Percentiles rank a stretch among this genome's conserved stretches.
phyloP scores from a whole-genome alignment of 37 sponge, comb jelly and placozoan genomes.

The Ephydatia muelleri region DNA sequence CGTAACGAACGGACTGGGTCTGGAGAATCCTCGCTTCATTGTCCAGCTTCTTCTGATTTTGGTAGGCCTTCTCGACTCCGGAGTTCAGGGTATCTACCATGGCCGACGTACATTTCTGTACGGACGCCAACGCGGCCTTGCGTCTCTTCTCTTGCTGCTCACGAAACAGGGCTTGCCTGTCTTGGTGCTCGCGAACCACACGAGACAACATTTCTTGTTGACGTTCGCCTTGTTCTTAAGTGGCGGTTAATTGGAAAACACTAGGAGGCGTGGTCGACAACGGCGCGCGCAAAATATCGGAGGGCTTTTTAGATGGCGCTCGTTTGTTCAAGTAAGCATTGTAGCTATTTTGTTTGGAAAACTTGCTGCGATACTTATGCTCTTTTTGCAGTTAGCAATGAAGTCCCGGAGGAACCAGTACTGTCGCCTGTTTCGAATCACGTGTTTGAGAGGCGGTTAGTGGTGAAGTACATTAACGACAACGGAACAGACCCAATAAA shows the following conservation, averaged over 20 bases:
- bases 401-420: slow-evolving; percentile 97
- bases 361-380: neutral
- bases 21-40: slow-evolving; percentile 78
- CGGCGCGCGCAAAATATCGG: neutral
- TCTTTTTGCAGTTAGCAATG: slow-evolving; percentile 73
- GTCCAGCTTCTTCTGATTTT: slow-evolving; percentile 90
- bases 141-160: slow-evolving; percentile 79
- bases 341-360: neutral
- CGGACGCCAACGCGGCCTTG: slow-evolving; percentile 74
- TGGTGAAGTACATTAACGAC: slow-evolving; percentile 88
- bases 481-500: slow-evolving; percentile 94
- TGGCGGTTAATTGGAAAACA: neutral
- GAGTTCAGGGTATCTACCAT: slow-evolving; percentile 84
- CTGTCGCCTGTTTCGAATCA: slow-evolving; percentile 90
- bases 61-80: slow-evolving; percentile 87
- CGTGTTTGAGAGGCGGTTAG: slow-evolving; percentile 92
- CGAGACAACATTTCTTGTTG: slow-evolving; percentile 80
- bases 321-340: slow-evolving; percentile 83
- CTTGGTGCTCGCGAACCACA: slow-evolving; percentile 84
- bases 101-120: slow-evolving; percentile 69
- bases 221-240: neutral
- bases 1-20: slow-evolving; percentile 70
- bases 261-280: neutral
- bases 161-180: slow-evolving; percentile 68
- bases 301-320: slow-evolving; percentile 81